Evolutionary conservation across 2,113 vertebrate species (phyloP).

Genomic region (Formicarius rufipectus): DNA sequence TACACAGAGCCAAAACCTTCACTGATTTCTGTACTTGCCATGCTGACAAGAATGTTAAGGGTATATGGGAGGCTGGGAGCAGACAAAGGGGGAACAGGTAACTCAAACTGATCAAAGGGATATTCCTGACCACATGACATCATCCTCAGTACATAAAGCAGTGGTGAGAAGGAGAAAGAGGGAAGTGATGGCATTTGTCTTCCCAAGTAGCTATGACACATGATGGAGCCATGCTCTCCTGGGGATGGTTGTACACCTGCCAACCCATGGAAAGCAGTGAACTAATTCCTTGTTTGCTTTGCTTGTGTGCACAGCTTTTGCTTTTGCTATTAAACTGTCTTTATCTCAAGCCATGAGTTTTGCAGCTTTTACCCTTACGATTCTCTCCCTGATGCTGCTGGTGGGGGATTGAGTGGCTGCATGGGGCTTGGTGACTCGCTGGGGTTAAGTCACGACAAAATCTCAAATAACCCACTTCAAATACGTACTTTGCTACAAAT

Average conservation of each 20-base stretch:
- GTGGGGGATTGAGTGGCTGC: not conserved
- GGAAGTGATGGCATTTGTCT: not conserved
- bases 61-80: rapidly evolving
- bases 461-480: not conserved
- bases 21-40: rapidly evolving
- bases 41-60: rapidly evolving
- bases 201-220: rapidly evolving
- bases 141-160: not conserved
- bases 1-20: not conserved
- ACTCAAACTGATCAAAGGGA: not conserved
- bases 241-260: not conserved
- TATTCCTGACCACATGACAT: not conserved
- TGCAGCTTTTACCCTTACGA: not conserved
- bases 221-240: not conserved
- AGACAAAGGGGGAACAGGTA: not conserved
- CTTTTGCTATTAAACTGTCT: not conserved
- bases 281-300: not conserved
- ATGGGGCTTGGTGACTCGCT: not conserved
- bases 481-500: not conserved
- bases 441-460: not conserved
- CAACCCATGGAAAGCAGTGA: not conserved
- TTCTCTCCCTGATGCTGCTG: not conserved
- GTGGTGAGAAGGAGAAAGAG: too few species aligned
- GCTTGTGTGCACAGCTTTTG: not conserved
- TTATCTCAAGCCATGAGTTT: not conserved